Evolutionary conservation across 2,888 invertebrate genomes (phyloP).

Genomic region (Pharmacophagus antenor): DNA sequence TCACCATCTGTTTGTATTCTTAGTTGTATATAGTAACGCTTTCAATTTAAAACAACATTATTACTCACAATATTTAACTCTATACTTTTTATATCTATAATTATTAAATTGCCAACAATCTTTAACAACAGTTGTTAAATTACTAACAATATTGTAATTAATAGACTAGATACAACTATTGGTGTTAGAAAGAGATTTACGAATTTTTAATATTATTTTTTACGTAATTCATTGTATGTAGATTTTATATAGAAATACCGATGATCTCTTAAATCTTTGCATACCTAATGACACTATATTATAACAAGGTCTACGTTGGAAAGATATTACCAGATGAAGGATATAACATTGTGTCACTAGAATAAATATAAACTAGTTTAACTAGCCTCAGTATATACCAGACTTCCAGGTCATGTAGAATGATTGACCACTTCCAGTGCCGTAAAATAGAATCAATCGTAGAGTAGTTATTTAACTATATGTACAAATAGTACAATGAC

Average conservation of each 20-base stretch:
- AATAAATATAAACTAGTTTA: slow-evolving; percentile 54
- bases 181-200: no score
- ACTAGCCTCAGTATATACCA: slow-evolving; percentile 56
- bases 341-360: slow-evolving; percentile 38
- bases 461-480: neutral
- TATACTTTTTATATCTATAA: neutral
- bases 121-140: neutral
- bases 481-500: neutral
- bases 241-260: neutral
- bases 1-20: no score
- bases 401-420: slow-evolving; percentile 66
- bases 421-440: slow-evolving; percentile 73
- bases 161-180: no score
- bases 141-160: neutral
- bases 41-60: neutral
- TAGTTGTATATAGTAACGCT: neutral
- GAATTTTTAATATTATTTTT: no score
- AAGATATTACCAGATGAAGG: slow-evolving; percentile 35
- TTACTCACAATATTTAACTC: neutral
- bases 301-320: neutral
- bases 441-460: slow-evolving; percentile 49
- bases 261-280: neutral
- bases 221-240: no score
- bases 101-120: neutral
- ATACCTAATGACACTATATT: neutral